Base-by-base conservation (phyloP, 1,140 invertebrate species). In the Catajapyx aquilonaris region DNA sequence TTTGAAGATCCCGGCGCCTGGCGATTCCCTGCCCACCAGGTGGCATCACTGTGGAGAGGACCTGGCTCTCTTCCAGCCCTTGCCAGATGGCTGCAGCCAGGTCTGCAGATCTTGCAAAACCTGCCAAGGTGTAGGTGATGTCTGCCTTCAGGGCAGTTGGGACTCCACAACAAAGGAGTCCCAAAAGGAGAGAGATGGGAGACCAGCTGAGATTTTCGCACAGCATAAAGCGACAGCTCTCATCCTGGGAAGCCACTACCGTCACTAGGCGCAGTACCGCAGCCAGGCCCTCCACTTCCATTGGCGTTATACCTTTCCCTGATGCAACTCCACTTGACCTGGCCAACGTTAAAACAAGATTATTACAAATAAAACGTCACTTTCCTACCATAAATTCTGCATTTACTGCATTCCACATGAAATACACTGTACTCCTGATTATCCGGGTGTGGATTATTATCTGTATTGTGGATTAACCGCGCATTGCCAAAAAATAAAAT, bases 151-250 rank as follows among this genome's bases (percentile, higher is more conserved):
- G 57, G 1, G 66, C 57, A 19, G 87, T 69, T 1, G 86, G 80
- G 41, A 93, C 73, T 32, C 79, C 74, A 52, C 87, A 93, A 38
- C 73, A 71, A 1, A 91, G 67, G 16, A 95, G 57, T 33, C 87
- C 79, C 34, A 91, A 68, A 30, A 93, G 57, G 20, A 78, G 68
- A 35, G 72, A 69, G 10, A 87, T 57, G 2, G 80, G 73, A 34
- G 77, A 67, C 81, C 86, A 93, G 41, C 72, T 74, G 32, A 79
- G 69, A 53, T 87, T 83, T 48, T 91, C 84, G 47, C 77, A 81
- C 16, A 93, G 64, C 20, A 75, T 71, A 21, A 79, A 59, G 36
- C 81, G 61, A 0, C 80, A 80, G 40, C 76, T 67, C 43, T 79
- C 73, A 57, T 85, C 81, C 49, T 83, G 38, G 48, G 49, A 66